Evolutionary conservation across 2,888 invertebrate species (phyloP).

Genomic region (Magallana nippona): DNA sequence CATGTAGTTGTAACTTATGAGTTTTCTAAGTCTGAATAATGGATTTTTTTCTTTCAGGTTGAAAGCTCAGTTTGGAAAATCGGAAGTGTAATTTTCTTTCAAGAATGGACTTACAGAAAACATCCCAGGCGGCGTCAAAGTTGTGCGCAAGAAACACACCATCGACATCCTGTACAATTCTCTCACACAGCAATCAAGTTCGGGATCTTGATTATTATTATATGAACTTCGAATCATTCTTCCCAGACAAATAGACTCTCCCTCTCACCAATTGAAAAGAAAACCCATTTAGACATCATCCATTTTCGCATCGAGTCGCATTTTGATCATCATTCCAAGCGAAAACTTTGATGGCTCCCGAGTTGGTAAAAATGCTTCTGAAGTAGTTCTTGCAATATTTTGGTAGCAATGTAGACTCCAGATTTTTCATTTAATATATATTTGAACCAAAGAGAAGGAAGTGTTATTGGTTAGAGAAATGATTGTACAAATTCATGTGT

Average conservation of each 20-base stretch:
- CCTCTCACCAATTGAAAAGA: background rate
- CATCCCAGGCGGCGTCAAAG: slow-evolving; percentile 42
- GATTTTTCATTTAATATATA: no score
- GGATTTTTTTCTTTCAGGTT: slow-evolving; percentile 42
- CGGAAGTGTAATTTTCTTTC: slow-evolving; percentile 46
- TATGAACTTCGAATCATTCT: background rate
- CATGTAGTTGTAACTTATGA: no score
- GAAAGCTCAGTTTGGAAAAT: slow-evolving; percentile 49
- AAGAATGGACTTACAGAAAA: slow-evolving; percentile 41
- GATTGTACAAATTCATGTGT: no score
- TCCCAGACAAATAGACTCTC: background rate
- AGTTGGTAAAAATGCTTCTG: no score
- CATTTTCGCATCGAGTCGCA: background rate
- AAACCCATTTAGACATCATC: background rate
- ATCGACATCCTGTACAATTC: slow-evolving; percentile 42
- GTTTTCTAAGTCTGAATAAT: no score
- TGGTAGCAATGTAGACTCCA: no score
- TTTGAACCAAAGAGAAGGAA: no score
- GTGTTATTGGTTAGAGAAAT: no score
- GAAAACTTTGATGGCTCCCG: no score
- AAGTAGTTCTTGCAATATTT: no score
- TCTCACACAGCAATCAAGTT: background rate
- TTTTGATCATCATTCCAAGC: no score
- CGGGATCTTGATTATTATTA: background rate
- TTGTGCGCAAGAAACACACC: slow-evolving; percentile 46